These are phyloP conservation scores for Holocentrus rufus DNA, from an alignment of 2,797 vertebrate species.

Conservation along the genomic window DNA sequence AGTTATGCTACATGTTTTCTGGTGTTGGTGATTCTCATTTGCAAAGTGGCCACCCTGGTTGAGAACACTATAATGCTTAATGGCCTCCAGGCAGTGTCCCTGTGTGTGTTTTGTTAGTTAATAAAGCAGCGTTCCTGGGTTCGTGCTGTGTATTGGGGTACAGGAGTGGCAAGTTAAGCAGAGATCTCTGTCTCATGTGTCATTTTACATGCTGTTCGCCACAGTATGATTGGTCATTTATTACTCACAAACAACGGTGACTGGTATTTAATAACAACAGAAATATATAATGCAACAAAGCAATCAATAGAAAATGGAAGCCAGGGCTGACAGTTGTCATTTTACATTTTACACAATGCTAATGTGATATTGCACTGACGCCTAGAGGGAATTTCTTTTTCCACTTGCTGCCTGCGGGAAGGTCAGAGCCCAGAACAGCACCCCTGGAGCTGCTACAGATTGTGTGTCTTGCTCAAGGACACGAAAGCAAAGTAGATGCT, in stretches of 20 bases:
- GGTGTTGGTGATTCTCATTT: too few relatives aligned
- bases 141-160: too few relatives aligned
- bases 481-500: slow-evolving; percentile 13
- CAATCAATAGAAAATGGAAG: slow-evolving; percentile 9
- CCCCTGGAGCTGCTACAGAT: slow-evolving; percentile 42
- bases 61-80: too few relatives aligned
- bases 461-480: slow-evolving; percentile 55
- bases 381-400: slow-evolving; percentile 60
- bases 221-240: slow-evolving; percentile 4
- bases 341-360: slow-evolving; percentile 40
- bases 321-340: slow-evolving; percentile 41
- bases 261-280: slow-evolving; percentile 17
- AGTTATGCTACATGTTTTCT: too few relatives aligned
- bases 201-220: too few relatives aligned
- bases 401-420: slow-evolving; percentile 57
- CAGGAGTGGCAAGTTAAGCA: too few relatives aligned
- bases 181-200: too few relatives aligned
- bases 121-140: too few relatives aligned
- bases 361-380: slow-evolving; percentile 48
- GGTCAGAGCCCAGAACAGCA: slow-evolving; percentile 55
- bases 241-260: slow-evolving; percentile 20
- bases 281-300: not conserved
- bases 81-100: too few relatives aligned
- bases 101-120: too few relatives aligned
- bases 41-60: too few relatives aligned